Evolutionary conservation across 2,797 vertebrate genomes (phyloP).

Genomic region (Babyrousa celebensis): DNA sequence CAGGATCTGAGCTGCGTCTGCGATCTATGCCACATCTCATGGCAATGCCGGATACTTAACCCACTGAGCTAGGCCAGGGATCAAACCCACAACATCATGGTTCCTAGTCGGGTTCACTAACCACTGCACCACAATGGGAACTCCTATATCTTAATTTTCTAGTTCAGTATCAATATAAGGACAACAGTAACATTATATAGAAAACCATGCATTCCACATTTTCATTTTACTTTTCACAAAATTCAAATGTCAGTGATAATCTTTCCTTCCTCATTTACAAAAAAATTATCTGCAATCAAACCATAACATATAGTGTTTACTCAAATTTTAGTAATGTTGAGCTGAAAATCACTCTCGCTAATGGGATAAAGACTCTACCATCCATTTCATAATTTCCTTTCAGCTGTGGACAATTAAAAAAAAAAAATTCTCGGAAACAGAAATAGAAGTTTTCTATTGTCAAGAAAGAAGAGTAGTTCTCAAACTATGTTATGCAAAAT

Average conservation of each 20-base stretch:
- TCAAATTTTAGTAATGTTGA: background rate
- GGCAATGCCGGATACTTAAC: too few relatives aligned
- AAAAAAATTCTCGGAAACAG: constrained; percentile 45
- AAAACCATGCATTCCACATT: background rate
- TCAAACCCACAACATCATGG: too few relatives aligned
- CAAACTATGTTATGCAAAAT: background rate
- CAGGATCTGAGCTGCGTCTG: too few relatives aligned
- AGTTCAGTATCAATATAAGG: accelerated
- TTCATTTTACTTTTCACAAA: background rate
- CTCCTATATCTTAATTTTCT: background rate
- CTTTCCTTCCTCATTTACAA: background rate
- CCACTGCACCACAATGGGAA: too few relatives aligned
- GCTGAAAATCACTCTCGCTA: background rate
- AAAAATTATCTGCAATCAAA: constrained; percentile 19
- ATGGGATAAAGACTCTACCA: background rate
- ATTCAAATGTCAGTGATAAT: constrained; percentile 33
- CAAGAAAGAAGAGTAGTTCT: constrained; percentile 12
- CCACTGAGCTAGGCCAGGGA: too few relatives aligned
- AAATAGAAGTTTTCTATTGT: constrained; percentile 32
- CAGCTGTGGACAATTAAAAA: background rate
- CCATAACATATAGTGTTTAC: background rate
- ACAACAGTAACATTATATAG: constrained; percentile 23
- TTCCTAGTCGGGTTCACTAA: too few relatives aligned
- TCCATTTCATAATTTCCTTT: constrained; percentile 33
- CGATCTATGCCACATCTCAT: too few relatives aligned